Evolutionary conservation across 2,113 vertebrate genomes (phyloP).

Genomic region (Paraplagusia blochii): DNA sequence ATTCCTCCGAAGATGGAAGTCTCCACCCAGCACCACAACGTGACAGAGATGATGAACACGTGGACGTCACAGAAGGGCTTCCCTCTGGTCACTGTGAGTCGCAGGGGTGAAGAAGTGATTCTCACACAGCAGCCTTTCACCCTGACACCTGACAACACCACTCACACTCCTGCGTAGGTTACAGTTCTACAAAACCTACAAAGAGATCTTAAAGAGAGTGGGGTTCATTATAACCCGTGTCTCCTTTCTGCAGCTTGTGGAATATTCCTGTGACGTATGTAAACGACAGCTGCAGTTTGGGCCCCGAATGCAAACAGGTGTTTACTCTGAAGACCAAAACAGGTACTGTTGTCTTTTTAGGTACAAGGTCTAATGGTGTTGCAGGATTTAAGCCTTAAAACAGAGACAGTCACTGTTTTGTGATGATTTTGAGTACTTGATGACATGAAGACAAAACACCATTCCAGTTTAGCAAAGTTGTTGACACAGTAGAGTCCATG

Average conservation of each 20-base stretch:
- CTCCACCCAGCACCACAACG: conserved; percentile 73
- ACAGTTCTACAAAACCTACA: background rate
- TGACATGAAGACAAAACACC: too few relatives aligned
- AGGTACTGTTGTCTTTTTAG: conserved; percentile 67
- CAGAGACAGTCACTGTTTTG: too few relatives aligned
- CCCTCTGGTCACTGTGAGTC: conserved; percentile 87
- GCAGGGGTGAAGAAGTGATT: conserved; percentile 74
- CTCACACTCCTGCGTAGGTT: conserved; percentile 73
- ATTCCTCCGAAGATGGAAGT: conserved; percentile 63
- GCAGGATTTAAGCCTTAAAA: too few relatives aligned
- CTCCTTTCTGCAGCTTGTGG: conserved; percentile 77
- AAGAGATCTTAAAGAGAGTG: background rate
- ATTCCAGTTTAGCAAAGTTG: too few relatives aligned
- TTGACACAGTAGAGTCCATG: too few relatives aligned
- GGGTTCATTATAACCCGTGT: conserved; percentile 10
- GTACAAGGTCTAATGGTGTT: background rate
- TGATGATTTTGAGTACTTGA: too few relatives aligned
- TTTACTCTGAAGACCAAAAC: conserved; percentile 81
- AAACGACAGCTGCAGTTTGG: conserved; percentile 77
- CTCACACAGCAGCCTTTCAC: conserved; percentile 87
- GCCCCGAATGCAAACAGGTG: conserved; percentile 64
- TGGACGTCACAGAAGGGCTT: conserved; percentile 94
- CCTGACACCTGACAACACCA: conserved; percentile 75
- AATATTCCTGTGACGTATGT: conserved; percentile 87
- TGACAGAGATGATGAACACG: conserved; percentile 89